Evolutionary conservation across 2,113 vertebrate species (phyloP).

Genomic region (Thunnus maccoyii): DNA sequence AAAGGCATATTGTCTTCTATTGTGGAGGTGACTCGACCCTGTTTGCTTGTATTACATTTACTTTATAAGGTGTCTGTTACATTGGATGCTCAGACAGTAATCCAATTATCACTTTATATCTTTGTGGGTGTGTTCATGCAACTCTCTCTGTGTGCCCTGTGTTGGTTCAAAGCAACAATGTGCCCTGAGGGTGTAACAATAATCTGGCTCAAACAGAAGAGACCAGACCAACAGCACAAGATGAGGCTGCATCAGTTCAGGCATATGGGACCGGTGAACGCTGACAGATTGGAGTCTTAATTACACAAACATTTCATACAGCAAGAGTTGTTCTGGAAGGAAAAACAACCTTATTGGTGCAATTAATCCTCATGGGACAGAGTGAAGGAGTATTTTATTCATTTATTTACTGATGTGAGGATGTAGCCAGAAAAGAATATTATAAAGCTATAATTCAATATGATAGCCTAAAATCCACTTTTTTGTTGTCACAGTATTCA

Average conservation of each 20-base stretch:
- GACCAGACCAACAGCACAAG: constrained; percentile 10
- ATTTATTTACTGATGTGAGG: constrained; percentile 30
- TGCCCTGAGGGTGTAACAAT: constrained; percentile 8
- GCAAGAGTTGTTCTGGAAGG: constrained; percentile 21
- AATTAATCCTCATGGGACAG: constrained; percentile 34
- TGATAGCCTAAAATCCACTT: neutral
- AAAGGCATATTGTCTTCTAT: neutral
- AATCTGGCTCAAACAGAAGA: constrained; percentile 46
- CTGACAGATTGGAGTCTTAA: constrained; percentile 67
- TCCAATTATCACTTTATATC: constrained; percentile 25
- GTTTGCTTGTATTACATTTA: constrained; percentile 6
- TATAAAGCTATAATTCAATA: neutral
- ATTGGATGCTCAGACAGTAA: neutral
- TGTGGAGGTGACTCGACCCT: constrained; percentile 1
- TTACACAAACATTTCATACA: constrained; percentile 53
- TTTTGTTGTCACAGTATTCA: neutral
- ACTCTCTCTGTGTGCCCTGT: constrained; percentile 19
- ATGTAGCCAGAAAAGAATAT: neutral
- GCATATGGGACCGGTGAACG: constrained; percentile 43
- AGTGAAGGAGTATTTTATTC: constrained; percentile 10
- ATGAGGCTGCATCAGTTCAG: constrained; percentile 30
- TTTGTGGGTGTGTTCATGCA: constrained; percentile 4
- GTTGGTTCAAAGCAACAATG: constrained; percentile 20
- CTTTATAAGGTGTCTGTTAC: neutral
- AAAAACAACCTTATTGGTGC: constrained; percentile 44